Evolutionary conservation across 2,113 vertebrate species (phyloP).

Genomic region (Toxotes jaculatrix): DNA sequence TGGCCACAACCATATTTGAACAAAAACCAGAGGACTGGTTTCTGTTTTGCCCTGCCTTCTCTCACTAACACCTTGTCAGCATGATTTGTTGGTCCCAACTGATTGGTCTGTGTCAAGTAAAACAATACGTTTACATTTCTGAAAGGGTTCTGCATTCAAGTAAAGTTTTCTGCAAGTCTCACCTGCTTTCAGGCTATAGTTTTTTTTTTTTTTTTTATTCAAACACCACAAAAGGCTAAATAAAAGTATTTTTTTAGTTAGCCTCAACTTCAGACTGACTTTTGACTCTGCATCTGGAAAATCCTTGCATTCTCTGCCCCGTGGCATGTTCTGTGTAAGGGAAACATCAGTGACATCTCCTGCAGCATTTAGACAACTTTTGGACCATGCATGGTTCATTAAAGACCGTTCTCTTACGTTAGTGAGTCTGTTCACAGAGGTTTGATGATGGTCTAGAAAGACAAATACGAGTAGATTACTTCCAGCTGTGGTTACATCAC

Average conservation of each 20-base stretch:
- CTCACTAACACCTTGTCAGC: not conserved
- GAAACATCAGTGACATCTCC: constrained; percentile 22
- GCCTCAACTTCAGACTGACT: not conserved
- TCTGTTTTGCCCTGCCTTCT: not conserved
- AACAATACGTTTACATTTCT: not conserved
- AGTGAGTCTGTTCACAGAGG: not conserved
- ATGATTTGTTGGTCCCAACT: constrained; percentile 1
- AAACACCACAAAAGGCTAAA: not conserved
- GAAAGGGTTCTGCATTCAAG: not conserved
- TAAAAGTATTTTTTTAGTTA: not conserved
- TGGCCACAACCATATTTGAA: constrained; percentile 31
- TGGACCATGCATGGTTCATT: not conserved
- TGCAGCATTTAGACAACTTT: constrained; percentile 8
- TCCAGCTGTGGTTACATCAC: not conserved
- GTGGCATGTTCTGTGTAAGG: not conserved
- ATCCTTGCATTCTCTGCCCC: constrained; percentile 1
- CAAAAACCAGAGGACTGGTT: constrained; percentile 38
- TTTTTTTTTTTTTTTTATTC: not conserved
- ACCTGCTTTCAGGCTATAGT: not conserved
- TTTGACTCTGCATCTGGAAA: not conserved
- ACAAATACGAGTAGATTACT: not conserved
- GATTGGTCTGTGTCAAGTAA: not conserved
- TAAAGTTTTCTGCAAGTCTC: not conserved
- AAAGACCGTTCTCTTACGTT: not conserved
- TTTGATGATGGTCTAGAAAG: not conserved